Evolutionary conservation across 2,113 vertebrate species (phyloP), one percentile per base, ranked within the genome.

Genomic region (Procavia capensis): DNA sequence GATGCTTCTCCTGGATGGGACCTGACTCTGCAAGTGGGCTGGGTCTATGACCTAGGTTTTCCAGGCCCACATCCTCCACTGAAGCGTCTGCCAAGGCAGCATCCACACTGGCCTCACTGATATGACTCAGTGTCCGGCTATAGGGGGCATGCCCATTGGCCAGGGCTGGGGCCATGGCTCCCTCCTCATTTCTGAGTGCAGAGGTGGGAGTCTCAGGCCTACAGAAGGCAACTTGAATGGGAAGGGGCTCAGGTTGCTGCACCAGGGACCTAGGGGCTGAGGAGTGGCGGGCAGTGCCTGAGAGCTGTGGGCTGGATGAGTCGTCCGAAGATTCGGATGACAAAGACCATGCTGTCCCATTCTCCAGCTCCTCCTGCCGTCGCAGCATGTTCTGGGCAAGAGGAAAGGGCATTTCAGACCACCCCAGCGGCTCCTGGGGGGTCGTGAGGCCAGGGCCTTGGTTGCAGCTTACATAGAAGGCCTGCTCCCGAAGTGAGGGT

Each of bases 271-370:
- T 99, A 57, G 98, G 98, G 82, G 98, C 98, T 0, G 98, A 85
- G 3, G 96, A 91, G 5, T 99, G 99, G 27, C 98, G 98, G 64
- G 98, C 78, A 2, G 98, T 98, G 20, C 98, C 97, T 0, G 99
- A 98, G 2, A 99, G 98, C 98, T 99, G 99, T 14, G 99, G 99
- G 94, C 99, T 99, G 85, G 99, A 99, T 17, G 99, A 99, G 94
- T 99, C 99, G 0, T 99, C 99, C 0, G 99, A 99, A 3, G 99
- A 99, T 93, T 99, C 99, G 0, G 99, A 99, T 41, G 99, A 99
- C 96, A 99, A 98, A 11, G 99, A 99, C 99, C 99, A 99, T 0
- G 99, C 99, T 0, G 99, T 99, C 90, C 99, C 99, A 0, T 99
- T 99, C 97, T 99, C 99, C 66, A 99, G 90, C 87, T 99, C 99